A percentile compares a stretch with the other conserved stretches of the same genome.
Evolutionary conservation across 2,797 vertebrate genomes (phyloP).

Genomic region (Sebastes nivosus): DNA sequence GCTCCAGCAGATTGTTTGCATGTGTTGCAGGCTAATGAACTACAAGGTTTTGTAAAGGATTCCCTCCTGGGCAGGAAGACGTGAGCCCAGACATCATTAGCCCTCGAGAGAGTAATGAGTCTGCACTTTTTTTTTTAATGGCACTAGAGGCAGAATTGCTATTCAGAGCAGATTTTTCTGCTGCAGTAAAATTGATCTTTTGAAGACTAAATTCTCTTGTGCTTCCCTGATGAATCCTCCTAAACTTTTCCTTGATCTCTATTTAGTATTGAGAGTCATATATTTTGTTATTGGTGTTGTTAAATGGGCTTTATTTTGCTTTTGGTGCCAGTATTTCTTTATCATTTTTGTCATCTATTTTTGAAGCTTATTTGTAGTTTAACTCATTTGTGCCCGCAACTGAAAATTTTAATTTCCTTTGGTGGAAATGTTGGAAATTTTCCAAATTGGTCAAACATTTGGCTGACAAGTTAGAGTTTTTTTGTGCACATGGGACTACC

Average conservation of each 20-base stretch:
- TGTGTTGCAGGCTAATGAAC: slow-evolving; percentile 41
- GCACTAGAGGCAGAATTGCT: not conserved
- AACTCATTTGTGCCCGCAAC: too few relatives aligned
- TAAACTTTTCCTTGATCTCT: not conserved
- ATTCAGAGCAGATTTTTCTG: not conserved
- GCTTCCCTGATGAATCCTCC: not conserved
- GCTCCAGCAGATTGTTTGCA: slow-evolving; percentile 53
- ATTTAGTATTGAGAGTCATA: not conserved
- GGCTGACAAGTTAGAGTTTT: too few relatives aligned
- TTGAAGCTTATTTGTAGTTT: not conserved
- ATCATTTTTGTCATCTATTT: not conserved
- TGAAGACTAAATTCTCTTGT: not conserved
- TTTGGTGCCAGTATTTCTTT: not conserved
- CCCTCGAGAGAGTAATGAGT: slow-evolving; percentile 35
- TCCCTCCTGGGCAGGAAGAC: slow-evolving; percentile 37
- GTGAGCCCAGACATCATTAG: slow-evolving; percentile 44
- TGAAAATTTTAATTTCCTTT: too few relatives aligned
- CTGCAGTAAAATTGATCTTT: slow-evolving; percentile 1
- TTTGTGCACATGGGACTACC: too few relatives aligned
- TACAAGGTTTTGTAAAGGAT: slow-evolving; percentile 32
- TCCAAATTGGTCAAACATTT: too few relatives aligned
- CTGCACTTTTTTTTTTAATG: slow-evolving; percentile 25
- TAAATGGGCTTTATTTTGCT: not conserved
- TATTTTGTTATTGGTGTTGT: not conserved
- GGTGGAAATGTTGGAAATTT: too few relatives aligned